These are phyloP conservation scores for Brachirus orientalis DNA, from an alignment of 2,113 vertebrate species.

Conservation along the genomic window DNA sequence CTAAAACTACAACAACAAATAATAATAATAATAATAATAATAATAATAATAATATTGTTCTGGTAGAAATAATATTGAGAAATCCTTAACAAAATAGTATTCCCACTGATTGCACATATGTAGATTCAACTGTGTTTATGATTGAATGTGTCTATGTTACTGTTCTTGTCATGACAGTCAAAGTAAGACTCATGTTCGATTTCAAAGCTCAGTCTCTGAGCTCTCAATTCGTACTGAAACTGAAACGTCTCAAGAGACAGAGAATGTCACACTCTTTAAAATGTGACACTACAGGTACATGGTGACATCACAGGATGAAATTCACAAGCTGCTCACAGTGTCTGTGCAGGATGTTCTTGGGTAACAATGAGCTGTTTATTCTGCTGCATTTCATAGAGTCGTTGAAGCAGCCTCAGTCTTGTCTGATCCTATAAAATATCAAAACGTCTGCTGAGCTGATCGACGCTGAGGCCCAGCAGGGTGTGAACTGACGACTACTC, in stretches of 20 bases:
- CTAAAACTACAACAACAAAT: too few relatives aligned
- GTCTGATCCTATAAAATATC: constrained; percentile 1
- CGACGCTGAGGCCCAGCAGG: neutral
- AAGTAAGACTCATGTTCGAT: neutral
- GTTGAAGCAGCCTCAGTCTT: neutral
- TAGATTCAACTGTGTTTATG: too few relatives aligned
- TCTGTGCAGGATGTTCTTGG: neutral
- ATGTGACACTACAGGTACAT: constrained; percentile 4
- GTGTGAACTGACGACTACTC: neutral
- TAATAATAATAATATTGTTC: too few relatives aligned
- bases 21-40: too few relatives aligned
- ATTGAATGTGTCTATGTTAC: too few relatives aligned
- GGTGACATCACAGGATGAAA: neutral
- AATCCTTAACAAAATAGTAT: too few relatives aligned
- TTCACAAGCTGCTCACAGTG: neutral
- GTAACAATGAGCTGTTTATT: neutral
- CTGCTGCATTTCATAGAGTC: neutral
- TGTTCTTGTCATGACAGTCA: too few relatives aligned
- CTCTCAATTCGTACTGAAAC: neutral
- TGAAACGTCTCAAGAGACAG: neutral
- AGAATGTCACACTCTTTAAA: neutral
- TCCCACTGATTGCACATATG: too few relatives aligned
- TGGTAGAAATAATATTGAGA: too few relatives aligned
- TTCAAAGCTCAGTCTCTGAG: neutral
- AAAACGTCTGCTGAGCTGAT: neutral